These are phyloP conservation scores for Enteromius fasciolatus DNA, from an alignment of 2,797 vertebrate genomes.

Conservation along the genomic window DNA sequence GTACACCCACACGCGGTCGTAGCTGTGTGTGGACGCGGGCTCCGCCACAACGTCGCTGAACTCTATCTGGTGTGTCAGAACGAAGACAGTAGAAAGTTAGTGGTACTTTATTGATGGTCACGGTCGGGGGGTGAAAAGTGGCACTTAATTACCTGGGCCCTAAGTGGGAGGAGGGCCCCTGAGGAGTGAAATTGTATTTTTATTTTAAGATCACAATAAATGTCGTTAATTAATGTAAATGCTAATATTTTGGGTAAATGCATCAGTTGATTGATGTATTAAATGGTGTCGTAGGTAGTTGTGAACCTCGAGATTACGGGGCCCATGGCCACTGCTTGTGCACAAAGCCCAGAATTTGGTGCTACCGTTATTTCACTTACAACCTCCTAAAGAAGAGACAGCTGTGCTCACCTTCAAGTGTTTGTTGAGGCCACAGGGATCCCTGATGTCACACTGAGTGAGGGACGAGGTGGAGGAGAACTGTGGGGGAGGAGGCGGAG, in stretches of 20 bases:
- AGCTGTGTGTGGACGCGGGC: constrained; percentile 71
- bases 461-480: constrained; percentile 61
- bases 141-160: no score
- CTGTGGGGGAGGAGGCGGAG: constrained; percentile 69
- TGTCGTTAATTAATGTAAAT: no score
- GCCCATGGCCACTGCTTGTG: no score
- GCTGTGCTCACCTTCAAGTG: constrained; percentile 76
- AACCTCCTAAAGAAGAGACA: background rate
- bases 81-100: background rate
- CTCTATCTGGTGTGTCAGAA: constrained; percentile 71
- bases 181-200: no score
- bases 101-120: background rate
- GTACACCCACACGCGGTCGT: constrained; percentile 78
- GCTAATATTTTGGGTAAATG: no score
- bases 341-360: no score
- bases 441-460: constrained; percentile 66
- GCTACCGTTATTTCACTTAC: background rate
- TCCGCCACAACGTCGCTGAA: constrained; percentile 81
- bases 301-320: no score
- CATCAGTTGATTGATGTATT: no score
- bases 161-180: no score
- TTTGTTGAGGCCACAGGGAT: constrained; percentile 78
- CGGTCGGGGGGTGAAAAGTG: no score
- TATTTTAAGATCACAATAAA: no score
- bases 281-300: no score